Conservation (phyloP, 2,797 vertebrate species). For the Ptychobarbus kaznakovi region DNA sequence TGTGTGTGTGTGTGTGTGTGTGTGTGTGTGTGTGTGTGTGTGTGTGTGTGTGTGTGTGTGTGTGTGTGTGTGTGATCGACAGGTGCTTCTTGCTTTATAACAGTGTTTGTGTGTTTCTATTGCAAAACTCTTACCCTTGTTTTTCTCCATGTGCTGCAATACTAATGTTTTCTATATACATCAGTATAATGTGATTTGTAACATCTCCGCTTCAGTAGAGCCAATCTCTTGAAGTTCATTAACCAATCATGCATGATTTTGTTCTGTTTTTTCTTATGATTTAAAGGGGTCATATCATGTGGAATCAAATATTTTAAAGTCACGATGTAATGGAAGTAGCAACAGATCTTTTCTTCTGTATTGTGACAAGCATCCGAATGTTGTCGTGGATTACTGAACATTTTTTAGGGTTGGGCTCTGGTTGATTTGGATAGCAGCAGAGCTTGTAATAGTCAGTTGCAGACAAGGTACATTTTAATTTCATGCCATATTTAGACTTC, state of each 20-base stretch:
- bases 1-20: slow-evolving; percentile 45
- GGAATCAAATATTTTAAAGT: background rate
- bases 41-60: slow-evolving; percentile 45
- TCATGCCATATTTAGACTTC: background rate
- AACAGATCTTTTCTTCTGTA: background rate
- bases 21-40: background rate
- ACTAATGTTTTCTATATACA: background rate
- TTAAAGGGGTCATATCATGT: slow-evolving; percentile 23
- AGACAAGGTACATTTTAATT: background rate
- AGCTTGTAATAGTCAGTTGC: background rate
- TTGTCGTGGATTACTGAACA: background rate
- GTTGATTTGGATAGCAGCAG: background rate
- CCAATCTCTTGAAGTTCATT: background rate
- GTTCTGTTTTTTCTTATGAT: slow-evolving; percentile 5
- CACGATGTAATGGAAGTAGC: background rate
- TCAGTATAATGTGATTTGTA: slow-evolving; percentile 21
- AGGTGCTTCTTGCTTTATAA: slow-evolving; percentile 41
- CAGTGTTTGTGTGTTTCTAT: slow-evolving; percentile 40
- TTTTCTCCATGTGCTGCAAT: slow-evolving; percentile 5
- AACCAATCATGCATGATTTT: slow-evolving; percentile 15
- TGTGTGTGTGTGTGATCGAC: background rate
- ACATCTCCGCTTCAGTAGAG: background rate
- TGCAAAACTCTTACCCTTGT: background rate
- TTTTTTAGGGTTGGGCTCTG: background rate
- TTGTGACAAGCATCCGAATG: background rate